These are phyloP conservation scores for Epinephelus awoara DNA, from an alignment of 2,797 vertebrate genomes.

Conservation along the genomic window DNA sequence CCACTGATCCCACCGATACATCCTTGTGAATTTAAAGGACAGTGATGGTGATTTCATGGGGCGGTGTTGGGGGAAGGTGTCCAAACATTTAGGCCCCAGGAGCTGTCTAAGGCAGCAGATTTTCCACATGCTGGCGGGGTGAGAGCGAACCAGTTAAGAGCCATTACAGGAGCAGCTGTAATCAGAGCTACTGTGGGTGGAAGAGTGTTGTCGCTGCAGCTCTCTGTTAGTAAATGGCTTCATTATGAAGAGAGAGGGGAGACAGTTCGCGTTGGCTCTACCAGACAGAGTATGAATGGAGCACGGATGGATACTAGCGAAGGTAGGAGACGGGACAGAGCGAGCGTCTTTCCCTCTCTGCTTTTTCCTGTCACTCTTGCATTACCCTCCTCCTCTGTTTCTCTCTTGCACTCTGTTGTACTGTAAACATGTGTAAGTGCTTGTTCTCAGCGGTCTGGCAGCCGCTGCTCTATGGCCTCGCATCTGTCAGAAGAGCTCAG, in stretches of 20 bases:
- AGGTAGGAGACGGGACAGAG: constrained; percentile 71
- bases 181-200: constrained; percentile 73
- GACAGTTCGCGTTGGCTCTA: constrained; percentile 34
- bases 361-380: constrained; percentile 33
- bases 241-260: constrained; percentile 66
- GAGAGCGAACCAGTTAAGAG: constrained; percentile 60
- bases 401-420: constrained; percentile 41
- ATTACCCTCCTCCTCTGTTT: constrained; percentile 12
- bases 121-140: constrained; percentile 58
- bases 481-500: constrained; percentile 83
- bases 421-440: constrained; percentile 69
- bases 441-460: constrained; percentile 71
- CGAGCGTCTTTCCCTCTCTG: constrained; percentile 9
- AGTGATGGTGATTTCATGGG: neutral
- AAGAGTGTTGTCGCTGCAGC: constrained; percentile 51
- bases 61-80: constrained; percentile 16
- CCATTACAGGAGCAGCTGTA: constrained; percentile 69
- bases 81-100: constrained; percentile 41
- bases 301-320: constrained; percentile 65
- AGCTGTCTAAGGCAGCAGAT: constrained; percentile 56
- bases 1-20: constrained; percentile 54
- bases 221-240: constrained; percentile 69
- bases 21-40: constrained; percentile 59
- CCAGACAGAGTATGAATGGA: constrained; percentile 63
- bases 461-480: constrained; percentile 70